These are phyloP conservation scores for Gavia stellata DNA, from an alignment of 2,113 vertebrate genomes.

Conservation along the genomic window DNA sequence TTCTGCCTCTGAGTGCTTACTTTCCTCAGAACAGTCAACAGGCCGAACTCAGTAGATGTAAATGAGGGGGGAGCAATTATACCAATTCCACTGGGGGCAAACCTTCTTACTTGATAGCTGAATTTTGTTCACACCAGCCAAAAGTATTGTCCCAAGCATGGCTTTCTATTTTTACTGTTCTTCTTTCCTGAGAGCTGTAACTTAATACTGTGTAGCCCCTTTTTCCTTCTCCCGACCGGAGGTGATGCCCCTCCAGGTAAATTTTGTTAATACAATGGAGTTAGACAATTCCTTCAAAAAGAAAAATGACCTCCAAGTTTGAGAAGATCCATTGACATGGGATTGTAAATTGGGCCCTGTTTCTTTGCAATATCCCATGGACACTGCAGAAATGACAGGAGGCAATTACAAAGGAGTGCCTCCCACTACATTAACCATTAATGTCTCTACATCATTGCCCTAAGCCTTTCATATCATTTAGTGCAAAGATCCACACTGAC, in stretches of 20 bases:
- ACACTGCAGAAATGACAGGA: neutral
- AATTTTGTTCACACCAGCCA: neutral
- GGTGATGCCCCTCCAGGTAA: neutral
- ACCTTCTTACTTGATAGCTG: neutral
- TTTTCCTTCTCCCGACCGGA: neutral
- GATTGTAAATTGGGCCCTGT: neutral
- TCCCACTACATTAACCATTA: slow-evolving; percentile 32
- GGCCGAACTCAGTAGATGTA: neutral
- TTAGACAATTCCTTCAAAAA: neutral
- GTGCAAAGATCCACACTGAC: neutral
- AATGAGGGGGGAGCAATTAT: neutral
- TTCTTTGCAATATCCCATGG: neutral
- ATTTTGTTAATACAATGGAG: neutral
- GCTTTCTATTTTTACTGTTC: neutral
- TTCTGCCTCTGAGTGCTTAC: neutral
- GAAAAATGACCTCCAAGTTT: neutral
- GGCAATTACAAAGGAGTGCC: neutral
- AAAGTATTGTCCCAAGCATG: neutral
- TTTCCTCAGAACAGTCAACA: neutral
- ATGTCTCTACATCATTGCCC: neutral
- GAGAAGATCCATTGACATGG: neutral
- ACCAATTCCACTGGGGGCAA: neutral
- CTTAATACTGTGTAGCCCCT: neutral
- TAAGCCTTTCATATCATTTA: slow-evolving; percentile 1
- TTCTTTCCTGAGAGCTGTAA: neutral